A percentile compares a stretch with the other conserved stretches of the same genome.
These are phyloP conservation scores for Coturnix japonica DNA, from an alignment of 2,113 vertebrate species.

Conservation along the genomic window DNA sequence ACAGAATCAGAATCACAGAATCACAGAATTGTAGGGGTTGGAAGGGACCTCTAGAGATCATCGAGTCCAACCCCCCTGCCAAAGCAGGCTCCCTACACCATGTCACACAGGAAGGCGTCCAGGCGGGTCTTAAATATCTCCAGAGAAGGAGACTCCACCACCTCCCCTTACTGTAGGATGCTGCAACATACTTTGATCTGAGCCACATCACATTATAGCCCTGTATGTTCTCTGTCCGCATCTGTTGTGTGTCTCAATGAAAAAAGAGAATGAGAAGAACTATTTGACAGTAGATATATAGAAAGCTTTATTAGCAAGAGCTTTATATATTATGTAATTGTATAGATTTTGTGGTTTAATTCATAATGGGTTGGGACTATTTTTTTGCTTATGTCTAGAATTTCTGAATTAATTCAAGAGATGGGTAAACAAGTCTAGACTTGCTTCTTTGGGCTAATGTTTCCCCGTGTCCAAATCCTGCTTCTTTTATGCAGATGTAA, in stretches of 20 bases:
- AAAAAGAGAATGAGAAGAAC: not conserved
- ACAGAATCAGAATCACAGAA: too few species aligned
- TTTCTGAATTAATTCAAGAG: not conserved
- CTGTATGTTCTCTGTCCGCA: not conserved
- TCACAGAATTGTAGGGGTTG: too few species aligned
- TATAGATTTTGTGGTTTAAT: not conserved
- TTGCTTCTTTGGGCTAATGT: not conserved
- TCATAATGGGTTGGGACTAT: not conserved
- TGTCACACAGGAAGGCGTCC: too few species aligned
- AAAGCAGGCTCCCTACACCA: too few species aligned
- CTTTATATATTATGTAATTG: not conserved
- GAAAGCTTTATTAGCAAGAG: not conserved
- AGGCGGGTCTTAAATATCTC: too few species aligned
- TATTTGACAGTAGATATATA: not conserved
- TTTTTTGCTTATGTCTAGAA: not conserved
- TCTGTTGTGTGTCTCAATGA: not conserved
- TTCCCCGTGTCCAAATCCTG: not conserved
- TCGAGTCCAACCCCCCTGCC: too few species aligned
- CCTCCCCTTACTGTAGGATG: too few species aligned
- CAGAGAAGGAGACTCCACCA: too few species aligned
- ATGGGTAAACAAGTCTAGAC: not conserved
- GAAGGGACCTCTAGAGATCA: too few species aligned
- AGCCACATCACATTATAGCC: not conserved
- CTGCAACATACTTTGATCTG: not conserved
- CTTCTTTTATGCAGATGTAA: not conserved